These are phyloP conservation scores for Saguinus midas DNA, from an alignment of 2,113 vertebrate genomes.

Conservation along the genomic window DNA sequence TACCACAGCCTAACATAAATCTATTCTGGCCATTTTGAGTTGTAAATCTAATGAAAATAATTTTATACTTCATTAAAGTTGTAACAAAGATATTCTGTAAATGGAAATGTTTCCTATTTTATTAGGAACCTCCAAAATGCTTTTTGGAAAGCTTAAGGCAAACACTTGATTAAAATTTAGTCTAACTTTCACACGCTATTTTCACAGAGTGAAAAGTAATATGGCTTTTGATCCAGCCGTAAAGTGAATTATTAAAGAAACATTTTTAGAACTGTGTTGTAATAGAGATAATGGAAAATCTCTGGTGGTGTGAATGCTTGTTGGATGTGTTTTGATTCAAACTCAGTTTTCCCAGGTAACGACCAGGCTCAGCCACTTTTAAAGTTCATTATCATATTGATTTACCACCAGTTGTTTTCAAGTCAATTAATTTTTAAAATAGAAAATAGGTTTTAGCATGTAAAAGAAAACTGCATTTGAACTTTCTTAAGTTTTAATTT, in stretches of 20 bases:
- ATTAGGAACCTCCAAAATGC: not conserved
- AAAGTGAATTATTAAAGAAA: conserved; percentile 56
- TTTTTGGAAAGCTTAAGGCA: conserved; percentile 23
- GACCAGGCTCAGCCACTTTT: not conserved
- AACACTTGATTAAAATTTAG: conserved; percentile 42
- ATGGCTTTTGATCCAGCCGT: conserved; percentile 42
- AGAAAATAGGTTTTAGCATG: not conserved
- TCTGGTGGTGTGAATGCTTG: not conserved
- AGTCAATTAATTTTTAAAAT: conserved; percentile 17
- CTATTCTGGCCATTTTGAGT: conserved; percentile 24
- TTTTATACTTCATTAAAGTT: conserved; percentile 61
- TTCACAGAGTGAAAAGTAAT: conserved; percentile 33
- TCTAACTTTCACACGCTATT: conserved; percentile 26
- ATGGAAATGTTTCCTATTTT: conserved; percentile 49
- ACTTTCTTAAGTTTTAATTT: conserved; percentile 35
- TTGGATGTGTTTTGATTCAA: conserved; percentile 47
- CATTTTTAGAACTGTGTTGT: conserved; percentile 43
- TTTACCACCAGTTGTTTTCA: conserved; percentile 45
- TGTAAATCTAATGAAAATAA: conserved; percentile 56
- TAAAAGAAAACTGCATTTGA: conserved; percentile 15
- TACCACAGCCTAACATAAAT: not conserved
- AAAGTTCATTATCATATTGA: conserved; percentile 51
- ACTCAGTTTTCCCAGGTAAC: conserved; percentile 36
- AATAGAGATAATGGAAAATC: conserved; percentile 53
- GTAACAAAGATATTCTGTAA: conserved; percentile 50